phyloP scores from a whole-genome alignment of 2,888 invertebrate species.

The Sacculina carcini region DNA sequence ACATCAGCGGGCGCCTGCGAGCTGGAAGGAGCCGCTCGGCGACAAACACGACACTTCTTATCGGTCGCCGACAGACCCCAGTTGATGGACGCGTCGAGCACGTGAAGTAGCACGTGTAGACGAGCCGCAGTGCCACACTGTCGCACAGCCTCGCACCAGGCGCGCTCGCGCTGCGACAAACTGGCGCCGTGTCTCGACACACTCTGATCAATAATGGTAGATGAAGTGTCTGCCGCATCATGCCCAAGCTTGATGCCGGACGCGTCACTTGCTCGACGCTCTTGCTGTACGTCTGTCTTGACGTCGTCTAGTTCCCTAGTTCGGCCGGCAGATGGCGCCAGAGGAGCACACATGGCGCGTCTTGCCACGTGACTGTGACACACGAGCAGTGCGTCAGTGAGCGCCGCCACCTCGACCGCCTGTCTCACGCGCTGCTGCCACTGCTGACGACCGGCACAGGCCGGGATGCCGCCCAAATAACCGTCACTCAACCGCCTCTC shows the following conservation, averaged over 20 bases:
- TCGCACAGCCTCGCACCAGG: conserved; percentile 20
- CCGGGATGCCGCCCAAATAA: conserved; percentile 21
- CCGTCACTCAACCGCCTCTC: conserved; percentile 18
- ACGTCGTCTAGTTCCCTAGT: too few species aligned
- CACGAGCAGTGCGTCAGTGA: conserved; percentile 15
- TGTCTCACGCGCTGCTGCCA: conserved; percentile 18
- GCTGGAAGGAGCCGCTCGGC: not conserved
- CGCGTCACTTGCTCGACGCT: too few species aligned
- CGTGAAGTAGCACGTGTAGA: conserved; percentile 20
- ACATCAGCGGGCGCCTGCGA: not conserved
- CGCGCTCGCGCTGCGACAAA: not conserved
- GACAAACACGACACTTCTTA: too few species aligned
- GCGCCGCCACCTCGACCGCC: conserved; percentile 16
- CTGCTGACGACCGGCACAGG: conserved; percentile 16
- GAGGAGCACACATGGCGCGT: conserved; percentile 13
- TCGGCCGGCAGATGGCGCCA: conserved; percentile 9
- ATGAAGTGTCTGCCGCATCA: too few species aligned
- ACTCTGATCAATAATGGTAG: too few species aligned
- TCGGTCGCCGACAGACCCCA: conserved; percentile 23
- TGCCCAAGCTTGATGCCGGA: too few species aligned
- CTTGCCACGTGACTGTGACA: conserved; percentile 13
- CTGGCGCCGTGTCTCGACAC: too few species aligned
- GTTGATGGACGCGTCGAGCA: conserved; percentile 21
- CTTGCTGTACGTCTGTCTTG: too few species aligned
- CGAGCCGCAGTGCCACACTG: conserved; percentile 18